Percentiles rank a stretch among this genome's conserved stretches.
Evolutionary conservation across 2,797 vertebrate species (phyloP).

Genomic region (Cephalopachus bancanus): DNA sequence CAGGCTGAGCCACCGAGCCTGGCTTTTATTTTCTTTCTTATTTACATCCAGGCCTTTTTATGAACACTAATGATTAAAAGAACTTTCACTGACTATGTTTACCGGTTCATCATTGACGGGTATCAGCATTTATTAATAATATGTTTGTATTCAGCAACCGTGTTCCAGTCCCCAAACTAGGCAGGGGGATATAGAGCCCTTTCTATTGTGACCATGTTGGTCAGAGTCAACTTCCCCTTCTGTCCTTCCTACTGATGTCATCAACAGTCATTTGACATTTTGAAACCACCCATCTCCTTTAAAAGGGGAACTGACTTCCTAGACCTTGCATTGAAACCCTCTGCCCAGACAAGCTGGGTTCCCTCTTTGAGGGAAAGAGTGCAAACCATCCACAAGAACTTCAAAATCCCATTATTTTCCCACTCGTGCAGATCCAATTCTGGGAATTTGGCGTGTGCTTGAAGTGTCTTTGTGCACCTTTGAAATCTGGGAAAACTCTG

Average conservation of each 20-base stretch:
- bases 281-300: conserved; percentile 7
- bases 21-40: neutral
- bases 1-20: too few relatives aligned
- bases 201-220: neutral
- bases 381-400: neutral
- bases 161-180: neutral
- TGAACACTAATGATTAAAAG: conserved; percentile 6
- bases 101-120: neutral
- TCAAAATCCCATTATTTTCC: conserved; percentile 29
- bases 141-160: neutral
- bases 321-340: neutral
- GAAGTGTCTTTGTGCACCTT: neutral
- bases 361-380: neutral
- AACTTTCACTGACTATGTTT: neutral
- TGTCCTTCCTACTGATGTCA: conserved; percentile 49
- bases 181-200: neutral
- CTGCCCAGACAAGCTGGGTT: neutral
- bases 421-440: neutral
- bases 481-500: neutral
- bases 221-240: conserved; percentile 64
- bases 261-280: conserved; percentile 55
- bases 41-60: neutral
- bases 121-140: neutral
- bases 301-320: conserved; percentile 34
- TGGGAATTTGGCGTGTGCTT: neutral